phyloP scores from a whole-genome alignment of 2,113 vertebrate genomes.

The Amphilophus citrinellus region DNA sequence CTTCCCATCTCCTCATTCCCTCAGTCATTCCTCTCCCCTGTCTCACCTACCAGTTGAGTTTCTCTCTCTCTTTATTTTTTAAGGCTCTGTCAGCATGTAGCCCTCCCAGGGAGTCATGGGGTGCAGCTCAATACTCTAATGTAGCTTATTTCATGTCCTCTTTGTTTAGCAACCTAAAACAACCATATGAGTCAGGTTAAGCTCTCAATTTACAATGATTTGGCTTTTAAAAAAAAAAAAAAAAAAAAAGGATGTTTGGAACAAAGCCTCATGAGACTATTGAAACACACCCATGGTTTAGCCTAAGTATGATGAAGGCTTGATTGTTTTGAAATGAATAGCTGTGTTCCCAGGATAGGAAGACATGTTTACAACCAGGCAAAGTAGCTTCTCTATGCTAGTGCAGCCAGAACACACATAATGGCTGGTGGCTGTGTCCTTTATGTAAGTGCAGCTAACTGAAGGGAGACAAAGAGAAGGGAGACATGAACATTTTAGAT shows the following conservation, averaged over 20 bases:
- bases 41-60: slow-evolving; percentile 29
- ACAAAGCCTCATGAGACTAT: slow-evolving; percentile 56
- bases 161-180: slow-evolving; percentile 15
- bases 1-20: neutral
- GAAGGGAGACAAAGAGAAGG: slow-evolving; percentile 41
- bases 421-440: neutral
- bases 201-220: neutral
- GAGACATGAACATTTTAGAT: slow-evolving; percentile 18
- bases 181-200: slow-evolving; percentile 13
- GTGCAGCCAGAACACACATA: neutral
- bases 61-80: slow-evolving; percentile 31
- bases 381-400: neutral
- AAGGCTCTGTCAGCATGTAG: slow-evolving; percentile 62
- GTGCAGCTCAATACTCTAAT: slow-evolving; percentile 64
- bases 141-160: slow-evolving; percentile 35
- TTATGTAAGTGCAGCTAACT: slow-evolving; percentile 26
- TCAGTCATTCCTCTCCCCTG: slow-evolving; percentile 6
- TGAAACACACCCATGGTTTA: slow-evolving; percentile 64
- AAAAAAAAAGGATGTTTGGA: slow-evolving; percentile 9
- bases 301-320: slow-evolving; percentile 64
- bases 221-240: neutral
- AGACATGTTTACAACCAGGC: neutral
- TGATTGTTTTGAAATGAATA: slow-evolving; percentile 12
- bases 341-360: neutral
- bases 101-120: slow-evolving; percentile 57